Conservation (phyloP, 2,888 invertebrate genomes). For the Oxytorus armatus region DNA sequence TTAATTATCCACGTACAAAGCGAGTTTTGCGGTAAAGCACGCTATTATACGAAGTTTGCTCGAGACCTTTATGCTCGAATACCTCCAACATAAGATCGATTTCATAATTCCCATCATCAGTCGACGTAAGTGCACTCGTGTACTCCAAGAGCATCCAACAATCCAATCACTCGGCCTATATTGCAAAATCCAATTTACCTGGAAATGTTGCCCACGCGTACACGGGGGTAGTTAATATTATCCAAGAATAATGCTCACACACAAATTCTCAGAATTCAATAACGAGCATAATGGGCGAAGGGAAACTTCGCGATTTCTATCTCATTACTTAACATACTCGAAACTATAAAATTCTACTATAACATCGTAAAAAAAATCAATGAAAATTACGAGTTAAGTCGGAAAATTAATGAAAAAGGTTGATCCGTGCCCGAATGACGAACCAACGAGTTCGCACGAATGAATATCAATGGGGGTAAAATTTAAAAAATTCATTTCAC, state of each 20-base stretch:
- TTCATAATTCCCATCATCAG: not conserved
- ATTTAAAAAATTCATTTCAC: too few relatives aligned
- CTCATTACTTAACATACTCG: not conserved
- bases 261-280: not conserved
- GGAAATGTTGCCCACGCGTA: too few relatives aligned
- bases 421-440: too few relatives aligned
- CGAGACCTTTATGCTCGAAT: not conserved
- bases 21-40: not conserved
- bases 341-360: not conserved
- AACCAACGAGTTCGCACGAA: too few relatives aligned
- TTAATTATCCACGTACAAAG: too few relatives aligned
- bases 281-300: not conserved
- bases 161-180: not conserved
- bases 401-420: too few relatives aligned
- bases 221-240: too few relatives aligned
- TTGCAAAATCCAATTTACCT: too few relatives aligned
- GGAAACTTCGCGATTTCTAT: not conserved
- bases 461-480: too few relatives aligned
- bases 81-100: not conserved
- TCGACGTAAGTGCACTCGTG: not conserved
- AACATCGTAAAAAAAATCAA: not conserved
- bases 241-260: too few relatives aligned
- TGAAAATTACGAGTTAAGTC: too few relatives aligned
- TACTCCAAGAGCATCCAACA: not conserved
- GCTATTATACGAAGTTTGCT: slow-evolving; percentile 14